Evolutionary conservation across 2,113 vertebrate species (phyloP), one percentile per base, ranked within the genome.

Genomic region (Embiotoca jacksoni): DNA sequence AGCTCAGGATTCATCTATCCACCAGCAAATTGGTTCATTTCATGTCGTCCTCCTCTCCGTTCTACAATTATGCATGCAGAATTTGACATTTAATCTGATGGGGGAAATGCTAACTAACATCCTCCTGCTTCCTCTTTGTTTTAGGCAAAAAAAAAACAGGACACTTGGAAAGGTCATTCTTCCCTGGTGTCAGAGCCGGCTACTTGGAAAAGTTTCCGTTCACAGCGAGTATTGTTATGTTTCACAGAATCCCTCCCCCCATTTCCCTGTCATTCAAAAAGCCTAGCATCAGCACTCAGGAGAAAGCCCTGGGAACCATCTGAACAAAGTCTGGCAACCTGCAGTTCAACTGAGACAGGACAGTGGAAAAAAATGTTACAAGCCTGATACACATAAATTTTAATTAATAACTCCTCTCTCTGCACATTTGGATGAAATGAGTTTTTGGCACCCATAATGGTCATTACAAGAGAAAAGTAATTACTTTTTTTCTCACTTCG

Each of bases 1-100:
- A 69, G 55, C 23, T 23, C 33, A 39, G 75, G 63, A 50, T 83
- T 81, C 74, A 57, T 88, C 75, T 63, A 75, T 59, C 74, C 82
- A 77, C 31, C 69, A 75, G 83, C 71, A 90, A 87, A 90, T 85
- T 87, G 84, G 79, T 81, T 67, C 77, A 71, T 75, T 75, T 80
- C 71, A 76, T 85, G 66, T 83, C 84, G 64, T 62, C 80, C 77
- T 83, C 47, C 72, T 73, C 74, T 62, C 65, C 73, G 46, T 74
- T 81, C 52, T 56, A 79, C 81, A 87, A 92, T 93, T 91, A 94
- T 87, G 81, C 89, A 94, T 93, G 92, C 92, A 89, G 87, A 84
- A 76, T 77, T 73, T 94, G 92, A 90, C 92, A 94, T 92, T 93
- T 92, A 90, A 90, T 92, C 80, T 74, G 90, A 91, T 88, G 82